These are phyloP conservation scores for Liparis tanakae DNA, from an alignment of 2,797 vertebrate species.

Conservation along the genomic window DNA sequence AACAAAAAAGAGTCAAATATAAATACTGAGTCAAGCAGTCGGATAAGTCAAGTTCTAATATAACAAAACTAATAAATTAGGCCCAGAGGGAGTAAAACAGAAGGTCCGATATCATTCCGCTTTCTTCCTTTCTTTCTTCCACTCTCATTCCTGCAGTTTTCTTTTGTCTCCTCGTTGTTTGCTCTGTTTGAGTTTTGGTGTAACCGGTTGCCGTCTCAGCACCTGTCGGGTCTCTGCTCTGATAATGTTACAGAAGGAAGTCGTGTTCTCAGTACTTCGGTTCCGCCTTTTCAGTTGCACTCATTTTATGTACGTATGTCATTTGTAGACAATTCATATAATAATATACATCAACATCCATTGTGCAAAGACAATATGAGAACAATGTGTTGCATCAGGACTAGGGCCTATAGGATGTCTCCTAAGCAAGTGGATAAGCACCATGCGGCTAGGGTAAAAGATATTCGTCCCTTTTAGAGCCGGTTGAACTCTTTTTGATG, in stretches of 20 bases:
- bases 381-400: not conserved
- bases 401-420: not conserved
- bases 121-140: not conserved
- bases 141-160: not conserved
- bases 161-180: not conserved
- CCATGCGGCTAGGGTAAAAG: not conserved
- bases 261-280: conserved; percentile 4
- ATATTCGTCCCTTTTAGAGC: not conserved
- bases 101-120: not conserved
- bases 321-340: not conserved
- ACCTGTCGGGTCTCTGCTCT: conserved; percentile 16
- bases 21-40: not conserved
- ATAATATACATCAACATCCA: not conserved
- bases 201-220: not conserved
- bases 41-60: not conserved
- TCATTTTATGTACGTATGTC: not conserved
- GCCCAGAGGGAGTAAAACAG: not conserved
- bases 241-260: not conserved
- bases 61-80: not conserved
- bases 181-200: not conserved
- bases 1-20: not conserved
- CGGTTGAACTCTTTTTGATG: not conserved
- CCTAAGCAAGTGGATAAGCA: not conserved
- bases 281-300: not conserved
- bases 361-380: not conserved